A percentile compares a stretch with the other conserved stretches of the same genome.
Conservation (phyloP, 37 sponge, comb jelly and placozoan genomes). For the Diacarnus erythraeanus region DNA sequence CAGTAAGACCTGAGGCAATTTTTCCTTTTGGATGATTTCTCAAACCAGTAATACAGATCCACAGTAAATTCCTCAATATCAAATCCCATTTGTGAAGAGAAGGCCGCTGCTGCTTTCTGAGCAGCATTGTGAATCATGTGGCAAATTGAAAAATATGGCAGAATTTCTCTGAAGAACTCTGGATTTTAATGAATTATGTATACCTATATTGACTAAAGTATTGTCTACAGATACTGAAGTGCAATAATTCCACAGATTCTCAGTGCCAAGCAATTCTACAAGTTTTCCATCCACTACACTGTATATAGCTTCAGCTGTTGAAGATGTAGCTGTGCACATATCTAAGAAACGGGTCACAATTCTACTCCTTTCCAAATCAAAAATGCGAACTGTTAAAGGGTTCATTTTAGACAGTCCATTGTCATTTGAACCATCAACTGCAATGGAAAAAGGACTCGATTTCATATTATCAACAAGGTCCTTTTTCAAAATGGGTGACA, state of each 20-base stretch:
- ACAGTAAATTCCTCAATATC: slow-evolving; percentile 54
- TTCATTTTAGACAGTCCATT: slow-evolving; percentile 52
- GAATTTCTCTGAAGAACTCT: slow-evolving; percentile 42
- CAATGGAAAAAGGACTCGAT: slow-evolving; percentile 15
- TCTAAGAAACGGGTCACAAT: slow-evolving; percentile 42
- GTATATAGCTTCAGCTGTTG: slow-evolving; percentile 50
- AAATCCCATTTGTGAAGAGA: slow-evolving; percentile 13
- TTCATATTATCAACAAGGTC: slow-evolving; percentile 32
- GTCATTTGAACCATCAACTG: slow-evolving; percentile 70
- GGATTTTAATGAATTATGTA: slow-evolving; percentile 46
- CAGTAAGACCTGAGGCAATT: slow-evolving; percentile 29
- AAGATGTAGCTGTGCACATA: slow-evolving; percentile 36
- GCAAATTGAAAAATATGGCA: slow-evolving; percentile 45
- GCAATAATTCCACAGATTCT: slow-evolving; percentile 33
- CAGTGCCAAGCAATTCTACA: not conserved
- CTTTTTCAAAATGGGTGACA: slow-evolving; percentile 12
- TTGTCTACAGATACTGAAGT: slow-evolving; percentile 46
- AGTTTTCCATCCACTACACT: slow-evolving; percentile 33
- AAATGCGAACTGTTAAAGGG: slow-evolving; percentile 55
- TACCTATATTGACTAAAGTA: slow-evolving; percentile 56
- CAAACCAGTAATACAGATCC: slow-evolving; percentile 52
- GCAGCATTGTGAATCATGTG: slow-evolving; percentile 35
- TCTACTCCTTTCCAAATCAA: slow-evolving; percentile 15
- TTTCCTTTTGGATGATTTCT: slow-evolving; percentile 60
- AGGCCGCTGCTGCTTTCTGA: slow-evolving; percentile 11